Percentiles rank a stretch among this genome's conserved stretches.
phyloP scores from a whole-genome alignment of 2,113 vertebrate genomes.

The Nesogale talazaci region DNA sequence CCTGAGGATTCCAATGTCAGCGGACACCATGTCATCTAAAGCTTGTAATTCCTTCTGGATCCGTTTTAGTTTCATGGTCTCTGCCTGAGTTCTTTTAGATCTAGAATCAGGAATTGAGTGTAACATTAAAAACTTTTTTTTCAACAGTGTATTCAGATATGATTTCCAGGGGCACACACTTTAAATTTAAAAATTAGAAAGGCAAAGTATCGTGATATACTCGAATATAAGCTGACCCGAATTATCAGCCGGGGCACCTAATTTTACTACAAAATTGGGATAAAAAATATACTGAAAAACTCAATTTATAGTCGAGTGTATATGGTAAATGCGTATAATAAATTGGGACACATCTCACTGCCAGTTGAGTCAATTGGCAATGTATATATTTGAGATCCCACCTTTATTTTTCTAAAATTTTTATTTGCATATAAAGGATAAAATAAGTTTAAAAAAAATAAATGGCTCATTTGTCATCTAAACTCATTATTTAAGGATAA shows the following conservation, averaged over 20 bases:
- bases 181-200: conserved; percentile 19
- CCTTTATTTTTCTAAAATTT: background rate
- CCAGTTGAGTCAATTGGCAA: background rate
- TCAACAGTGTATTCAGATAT: background rate
- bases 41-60: conserved; percentile 96
- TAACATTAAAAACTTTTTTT: background rate
- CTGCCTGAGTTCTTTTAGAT: conserved; percentile 96
- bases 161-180: background rate
- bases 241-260: no score
- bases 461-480: background rate
- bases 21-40: conserved; percentile 96
- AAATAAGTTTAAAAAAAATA: conserved; percentile 8
- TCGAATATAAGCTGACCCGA: no score
- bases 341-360: background rate
- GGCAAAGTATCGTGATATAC: background rate
- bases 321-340: background rate
- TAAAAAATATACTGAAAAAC: no score
- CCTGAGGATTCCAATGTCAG: conserved; percentile 94
- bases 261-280: no score
- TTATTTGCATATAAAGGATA: conserved; percentile 4
- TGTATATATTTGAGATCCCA: background rate
- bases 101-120: conserved; percentile 80
- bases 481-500: background rate
- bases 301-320: no score
- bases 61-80: conserved; percentile 93